Evolutionary conservation across 92 coral and sea anemone genomes (phyloP).

Genomic region (Anthopleura xanthogrammica): DNA sequence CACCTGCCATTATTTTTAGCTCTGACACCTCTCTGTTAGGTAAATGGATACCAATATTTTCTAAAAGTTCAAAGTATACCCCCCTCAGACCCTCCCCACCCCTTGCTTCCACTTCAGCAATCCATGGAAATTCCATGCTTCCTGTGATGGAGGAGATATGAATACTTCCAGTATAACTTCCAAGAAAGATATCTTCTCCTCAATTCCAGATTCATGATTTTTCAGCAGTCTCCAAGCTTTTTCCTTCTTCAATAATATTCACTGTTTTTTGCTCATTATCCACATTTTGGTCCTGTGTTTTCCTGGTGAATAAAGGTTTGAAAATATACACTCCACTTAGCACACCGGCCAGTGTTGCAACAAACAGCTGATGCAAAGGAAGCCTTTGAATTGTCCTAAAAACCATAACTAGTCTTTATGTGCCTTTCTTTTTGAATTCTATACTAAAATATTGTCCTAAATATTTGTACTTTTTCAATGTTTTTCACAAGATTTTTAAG

Average conservation of each 20-base stretch:
- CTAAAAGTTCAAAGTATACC: no score
- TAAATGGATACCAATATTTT: no score
- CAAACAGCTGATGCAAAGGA: slow-evolving; percentile 78
- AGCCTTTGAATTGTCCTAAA: slow-evolving; percentile 48
- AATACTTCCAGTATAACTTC: not conserved
- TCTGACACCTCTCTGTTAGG: no score
- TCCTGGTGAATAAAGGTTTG: slow-evolving; percentile 60
- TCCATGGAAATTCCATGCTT: not conserved
- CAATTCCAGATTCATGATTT: not conserved
- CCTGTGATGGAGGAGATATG: not conserved
- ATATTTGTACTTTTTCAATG: not conserved
- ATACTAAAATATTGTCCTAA: not conserved
- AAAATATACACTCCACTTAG: slow-evolving; percentile 86
- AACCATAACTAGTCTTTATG: slow-evolving; percentile 23
- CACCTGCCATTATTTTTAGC: no score
- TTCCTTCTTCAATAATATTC: not conserved
- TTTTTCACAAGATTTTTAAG: not conserved
- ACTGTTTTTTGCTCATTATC: not conserved
- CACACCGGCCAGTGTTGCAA: slow-evolving; percentile 78
- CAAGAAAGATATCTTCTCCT: not conserved
- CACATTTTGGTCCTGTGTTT: not conserved
- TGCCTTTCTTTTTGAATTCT: not conserved
- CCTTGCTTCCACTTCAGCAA: no score
- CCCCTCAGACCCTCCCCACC: no score
- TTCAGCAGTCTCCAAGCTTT: not conserved